Base-by-base conservation (phyloP, 2,888 invertebrate genomes). In the Hyppa rectilinea region DNA sequence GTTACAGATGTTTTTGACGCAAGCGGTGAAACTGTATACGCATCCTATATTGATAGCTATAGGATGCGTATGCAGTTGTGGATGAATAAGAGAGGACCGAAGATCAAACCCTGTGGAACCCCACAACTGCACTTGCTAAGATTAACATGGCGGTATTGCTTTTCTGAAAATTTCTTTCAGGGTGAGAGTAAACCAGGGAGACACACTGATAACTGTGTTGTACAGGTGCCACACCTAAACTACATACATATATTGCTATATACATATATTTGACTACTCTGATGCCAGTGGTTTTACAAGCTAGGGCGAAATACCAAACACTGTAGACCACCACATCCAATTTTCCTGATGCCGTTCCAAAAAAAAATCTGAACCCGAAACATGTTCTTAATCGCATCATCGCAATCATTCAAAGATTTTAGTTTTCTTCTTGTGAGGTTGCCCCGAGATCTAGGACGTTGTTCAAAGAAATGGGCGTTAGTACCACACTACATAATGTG, bases 91-190 rank as follows among this genome's bases (percentile, higher is more conserved):
- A 52, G 12, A 36, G n/a, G 23, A 36, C 38, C 67, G n/a, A 45
- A 38, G 38, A 29, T 38, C 3, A 26, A 75, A 53, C 52, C 38
- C 7, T 26, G n/a, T 45, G 10, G 20, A 29, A 76, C 26, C 14
- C 50, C 10, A 38, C 20, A 23, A 6, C 34, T 5, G 9, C n/a
- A 31, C 20, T 29, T 29, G 17, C 29, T 36, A 74, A 36, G 36
- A 50, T 7, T 31, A 29, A 38, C 12, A 36, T 23, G 17, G 14
- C n/a, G 20, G 20, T 49, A 38, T 31, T 65, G 43, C 7, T 26
- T 40, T 26, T 40, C 14, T 0, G 2, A 31, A 4, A 26, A n/a
- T 63, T 14, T 12, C 26, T 17, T 69, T 23, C 2, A 29, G 20
- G 9, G 10, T 38, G 23, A 26, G 10, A 64, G 6, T 43, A 43